Conservation (phyloP, 2,888 invertebrate genomes). For the Agrenia bidenticulata region DNA sequence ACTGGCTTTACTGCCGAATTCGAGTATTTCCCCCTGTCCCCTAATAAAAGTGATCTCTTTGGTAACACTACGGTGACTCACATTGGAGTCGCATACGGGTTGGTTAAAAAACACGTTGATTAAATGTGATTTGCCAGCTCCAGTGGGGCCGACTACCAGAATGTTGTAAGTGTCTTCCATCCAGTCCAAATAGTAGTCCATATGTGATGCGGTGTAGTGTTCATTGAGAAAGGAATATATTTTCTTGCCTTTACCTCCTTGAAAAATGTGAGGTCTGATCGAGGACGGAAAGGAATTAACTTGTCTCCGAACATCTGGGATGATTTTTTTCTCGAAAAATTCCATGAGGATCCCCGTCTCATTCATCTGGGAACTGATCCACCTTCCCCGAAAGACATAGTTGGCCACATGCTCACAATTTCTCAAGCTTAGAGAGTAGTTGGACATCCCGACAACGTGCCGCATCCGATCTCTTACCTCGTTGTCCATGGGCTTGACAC, state of each 20-base stretch:
- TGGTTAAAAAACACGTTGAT: constrained; percentile 29
- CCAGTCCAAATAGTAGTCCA: constrained; percentile 19
- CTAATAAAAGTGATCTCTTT: constrained; percentile 22
- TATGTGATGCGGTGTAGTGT: constrained; percentile 5
- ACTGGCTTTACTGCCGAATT: too few species aligned
- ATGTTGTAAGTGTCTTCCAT: constrained; percentile 25
- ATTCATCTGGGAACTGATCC: constrained; percentile 17
- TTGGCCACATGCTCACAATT: constrained; percentile 31
- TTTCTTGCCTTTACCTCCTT: not conserved
- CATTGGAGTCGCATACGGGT: constrained; percentile 14
- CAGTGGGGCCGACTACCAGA: constrained; percentile 16
- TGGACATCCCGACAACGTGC: constrained; percentile 16
- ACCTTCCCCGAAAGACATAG: constrained; percentile 22
- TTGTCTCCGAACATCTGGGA: not conserved
- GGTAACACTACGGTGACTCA: constrained; percentile 26
- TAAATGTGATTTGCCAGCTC: constrained; percentile 19
- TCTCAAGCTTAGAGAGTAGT: constrained; percentile 22
- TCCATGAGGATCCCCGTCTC: not conserved
- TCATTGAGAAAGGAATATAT: constrained; percentile 20
- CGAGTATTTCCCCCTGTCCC: constrained; percentile 9
- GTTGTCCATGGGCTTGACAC: not conserved
- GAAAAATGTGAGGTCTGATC: constrained; percentile 16
- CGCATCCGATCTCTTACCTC: not conserved
- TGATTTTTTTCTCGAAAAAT: not conserved
- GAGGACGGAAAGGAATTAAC: constrained; percentile 22